Conservation (phyloP, 1,140 invertebrate genomes). For the Oncopodura yosiiana region DNA sequence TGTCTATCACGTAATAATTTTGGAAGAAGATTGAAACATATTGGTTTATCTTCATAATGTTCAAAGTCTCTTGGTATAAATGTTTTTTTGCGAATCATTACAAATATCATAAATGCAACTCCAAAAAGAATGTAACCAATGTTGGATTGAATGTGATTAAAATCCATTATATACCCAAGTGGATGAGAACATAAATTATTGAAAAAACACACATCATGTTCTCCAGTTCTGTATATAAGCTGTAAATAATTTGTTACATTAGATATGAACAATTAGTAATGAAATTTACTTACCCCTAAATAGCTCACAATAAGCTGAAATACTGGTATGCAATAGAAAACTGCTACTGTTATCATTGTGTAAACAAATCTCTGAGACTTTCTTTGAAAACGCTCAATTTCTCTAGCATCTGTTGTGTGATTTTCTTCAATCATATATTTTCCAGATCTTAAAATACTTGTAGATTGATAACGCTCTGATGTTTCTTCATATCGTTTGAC, state of each 20-base stretch:
- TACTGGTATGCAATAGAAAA: slow-evolving; percentile 32
- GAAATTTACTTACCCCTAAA: slow-evolving; percentile 16
- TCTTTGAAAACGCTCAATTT: slow-evolving; percentile 10
- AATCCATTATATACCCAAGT: slow-evolving; percentile 59
- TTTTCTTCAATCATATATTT: too few species aligned
- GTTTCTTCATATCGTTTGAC: neutral
- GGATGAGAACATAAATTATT: slow-evolving; percentile 83
- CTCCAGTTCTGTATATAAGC: slow-evolving; percentile 67
- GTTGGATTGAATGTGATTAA: slow-evolving; percentile 85
- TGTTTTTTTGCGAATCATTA: too few species aligned
- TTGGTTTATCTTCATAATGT: too few species aligned
- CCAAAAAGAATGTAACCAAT: slow-evolving; percentile 78
- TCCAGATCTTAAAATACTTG: neutral
- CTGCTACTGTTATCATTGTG: slow-evolving; percentile 16
- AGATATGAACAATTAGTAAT: neutral
- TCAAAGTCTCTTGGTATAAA: too few species aligned
- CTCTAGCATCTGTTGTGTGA: too few species aligned
- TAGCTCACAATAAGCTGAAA: slow-evolving; percentile 33
- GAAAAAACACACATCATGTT: slow-evolving; percentile 86
- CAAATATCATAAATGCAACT: slow-evolving; percentile 51
- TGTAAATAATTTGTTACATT: slow-evolving; percentile 37
- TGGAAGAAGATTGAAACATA: too few species aligned
- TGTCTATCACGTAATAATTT: neutral
- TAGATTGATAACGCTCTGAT: neutral
- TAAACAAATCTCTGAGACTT: slow-evolving; percentile 27